These are phyloP conservation scores for Gymnoscopelus braueri DNA, from an alignment of 2,797 vertebrate genomes.

Conservation along the genomic window DNA sequence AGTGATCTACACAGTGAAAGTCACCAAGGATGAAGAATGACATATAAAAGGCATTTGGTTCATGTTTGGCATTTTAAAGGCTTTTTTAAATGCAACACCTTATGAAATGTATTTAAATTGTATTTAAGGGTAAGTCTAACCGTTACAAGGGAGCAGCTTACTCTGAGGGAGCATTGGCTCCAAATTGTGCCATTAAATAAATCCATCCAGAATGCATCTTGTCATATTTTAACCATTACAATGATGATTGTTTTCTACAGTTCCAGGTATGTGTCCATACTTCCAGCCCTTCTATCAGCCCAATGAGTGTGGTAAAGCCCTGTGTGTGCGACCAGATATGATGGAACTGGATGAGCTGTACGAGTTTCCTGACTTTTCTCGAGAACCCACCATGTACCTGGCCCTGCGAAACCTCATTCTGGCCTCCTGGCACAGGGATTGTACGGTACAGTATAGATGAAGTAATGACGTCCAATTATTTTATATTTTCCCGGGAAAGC, in stretches of 20 bases:
- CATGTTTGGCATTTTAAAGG: no score
- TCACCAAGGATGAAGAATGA: no score
- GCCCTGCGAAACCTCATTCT: constrained; percentile 65
- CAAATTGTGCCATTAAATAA: no score
- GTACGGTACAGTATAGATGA: constrained; percentile 81
- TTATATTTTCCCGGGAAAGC: no score
- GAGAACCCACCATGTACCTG: constrained; percentile 97
- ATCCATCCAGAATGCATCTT: no score
- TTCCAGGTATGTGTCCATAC: constrained; percentile 91
- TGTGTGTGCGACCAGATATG: constrained; percentile 92
- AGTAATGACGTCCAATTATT: not conserved
- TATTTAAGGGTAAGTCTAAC: no score
- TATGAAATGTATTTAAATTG: no score
- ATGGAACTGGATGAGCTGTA: constrained; percentile 99
- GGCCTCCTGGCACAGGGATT: constrained; percentile 92
- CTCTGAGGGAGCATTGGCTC: no score
- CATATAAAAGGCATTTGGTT: no score
- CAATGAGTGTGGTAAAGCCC: constrained; percentile 96
- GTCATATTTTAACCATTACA: not conserved
- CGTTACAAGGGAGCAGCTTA: no score
- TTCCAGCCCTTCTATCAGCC: constrained; percentile 99
- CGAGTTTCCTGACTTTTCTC: constrained; percentile 97
- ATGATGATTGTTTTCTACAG: constrained; percentile 44
- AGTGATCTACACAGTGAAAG: no score
- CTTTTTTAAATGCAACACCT: no score